Base-by-base conservation (phyloP, 1,140 invertebrate species). In the Acromyrmex charruanus region DNA sequence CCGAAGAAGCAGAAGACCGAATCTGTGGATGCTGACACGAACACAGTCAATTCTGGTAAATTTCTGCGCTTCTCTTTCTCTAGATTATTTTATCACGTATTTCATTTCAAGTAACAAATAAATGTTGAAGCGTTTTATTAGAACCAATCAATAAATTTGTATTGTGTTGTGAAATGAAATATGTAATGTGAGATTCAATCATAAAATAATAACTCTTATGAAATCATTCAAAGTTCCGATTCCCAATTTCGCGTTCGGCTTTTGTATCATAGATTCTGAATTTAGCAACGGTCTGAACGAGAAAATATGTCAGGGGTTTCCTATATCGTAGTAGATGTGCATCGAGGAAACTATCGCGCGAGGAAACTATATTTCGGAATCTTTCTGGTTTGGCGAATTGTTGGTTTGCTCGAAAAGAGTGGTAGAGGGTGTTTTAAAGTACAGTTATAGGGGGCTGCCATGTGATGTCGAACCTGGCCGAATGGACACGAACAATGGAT, bases 31-130 rank as follows among this genome's bases (percentile, higher is more conserved):
- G 98, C 98, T 58, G 98, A 98, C 94, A 98, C 98, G 49, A 98
- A 98, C 93, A 98, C 98, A 81, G 97, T 98, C 93, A 97, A 98
- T 95, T 98, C 97, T 95, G 98, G 98, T 98, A 95, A 98, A 97
- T 96, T 55, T 14, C 18, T 18, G 6, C 7, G 6, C 44, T 6
- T 39, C 14, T 84, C 14, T 77, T 61, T 28, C 16, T 18, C 6
- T 59, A 0, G 9, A 77, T 21, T 59, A 58, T 39, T 77, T 58
- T 35, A 51, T 14, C 21, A 49, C 3, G 10, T 31, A 14, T n/a
- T 58, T 75, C 6, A 39, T 77, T 75, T 75, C 7, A 28, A 69
- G 21, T 18, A 25, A 35, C 6, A 21, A 35, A 18, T 69, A 58
- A 68, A 58, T 44, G 5, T 18, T 25, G 49, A 16, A 16, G n/a